Evolutionary conservation across 2,888 invertebrate genomes (phyloP).

Genomic region (Ypsolopha scabrella): DNA sequence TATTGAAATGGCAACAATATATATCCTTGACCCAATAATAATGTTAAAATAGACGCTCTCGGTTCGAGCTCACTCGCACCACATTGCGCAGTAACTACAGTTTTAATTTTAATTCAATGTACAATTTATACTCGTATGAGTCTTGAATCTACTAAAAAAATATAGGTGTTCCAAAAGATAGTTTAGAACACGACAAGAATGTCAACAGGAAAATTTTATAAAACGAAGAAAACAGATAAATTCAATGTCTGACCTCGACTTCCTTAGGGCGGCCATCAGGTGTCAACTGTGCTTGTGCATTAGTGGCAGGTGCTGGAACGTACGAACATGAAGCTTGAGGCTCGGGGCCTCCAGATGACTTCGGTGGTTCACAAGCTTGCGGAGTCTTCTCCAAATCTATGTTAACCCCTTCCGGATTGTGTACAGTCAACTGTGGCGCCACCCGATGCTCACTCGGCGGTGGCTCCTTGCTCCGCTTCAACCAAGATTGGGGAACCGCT

Average conservation of each 20-base stretch:
- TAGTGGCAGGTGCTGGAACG: conserved; percentile 21
- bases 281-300: conserved; percentile 35
- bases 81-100: conserved; percentile 33
- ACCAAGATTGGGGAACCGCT: conserved; percentile 55
- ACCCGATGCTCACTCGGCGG: conserved; percentile 16
- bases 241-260: conserved; percentile 56
- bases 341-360: conserved; percentile 24
- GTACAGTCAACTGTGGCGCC: conserved; percentile 42
- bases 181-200: too few relatives aligned
- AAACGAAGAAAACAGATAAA: background rate
- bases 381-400: background rate
- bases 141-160: background rate
- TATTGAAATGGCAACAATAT: conserved; percentile 14
- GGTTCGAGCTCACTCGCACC: conserved; percentile 38
- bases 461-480: conserved; percentile 22
- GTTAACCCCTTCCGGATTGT: conserved; percentile 29
- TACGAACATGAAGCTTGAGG: conserved; percentile 57
- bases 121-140: background rate
- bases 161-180: too few relatives aligned
- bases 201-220: background rate
- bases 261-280: conserved; percentile 50
- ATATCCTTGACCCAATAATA: conserved; percentile 57
- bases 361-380: conserved; percentile 21
- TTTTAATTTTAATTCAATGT: conserved; percentile 22
- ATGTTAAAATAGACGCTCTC: conserved; percentile 61